Conservation (phyloP, 2,888 invertebrate species). For the Dorcus hopei region DNA sequence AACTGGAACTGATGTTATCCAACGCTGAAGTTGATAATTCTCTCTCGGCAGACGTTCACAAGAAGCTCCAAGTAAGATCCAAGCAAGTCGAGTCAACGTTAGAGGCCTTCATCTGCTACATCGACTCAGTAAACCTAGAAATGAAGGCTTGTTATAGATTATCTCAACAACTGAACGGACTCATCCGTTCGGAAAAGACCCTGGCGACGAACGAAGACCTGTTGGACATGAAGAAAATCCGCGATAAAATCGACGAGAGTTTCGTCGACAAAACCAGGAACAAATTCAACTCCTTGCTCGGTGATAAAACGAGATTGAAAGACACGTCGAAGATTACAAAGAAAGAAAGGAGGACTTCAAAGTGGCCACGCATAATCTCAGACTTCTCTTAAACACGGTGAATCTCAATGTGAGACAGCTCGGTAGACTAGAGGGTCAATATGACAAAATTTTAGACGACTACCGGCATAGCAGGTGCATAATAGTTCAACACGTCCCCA, state of each 20-base stretch:
- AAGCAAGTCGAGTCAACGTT: conserved; percentile 18
- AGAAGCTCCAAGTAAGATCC: conserved; percentile 15
- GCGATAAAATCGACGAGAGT: conserved; percentile 6
- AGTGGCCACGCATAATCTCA: conserved; percentile 42
- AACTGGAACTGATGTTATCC: conserved; percentile 22
- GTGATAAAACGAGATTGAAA: conserved; percentile 8
- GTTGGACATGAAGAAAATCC: conserved; percentile 19
- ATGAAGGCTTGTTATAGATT: conserved; percentile 23
- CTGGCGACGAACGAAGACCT: conserved; percentile 17
- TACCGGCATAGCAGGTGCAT: conserved; percentile 39
- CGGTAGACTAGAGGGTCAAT: conserved; percentile 39
- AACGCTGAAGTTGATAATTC: conserved; percentile 23
- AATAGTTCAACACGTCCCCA: conserved; percentile 36
- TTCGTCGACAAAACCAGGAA: conserved; percentile 7
- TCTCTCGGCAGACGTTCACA: conserved; percentile 18
- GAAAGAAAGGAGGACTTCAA: conserved; percentile 34
- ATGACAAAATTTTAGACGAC: conserved; percentile 34
- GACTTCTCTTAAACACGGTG: conserved; percentile 41
- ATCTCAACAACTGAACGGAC: conserved; percentile 21
- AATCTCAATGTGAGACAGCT: conserved; percentile 36
- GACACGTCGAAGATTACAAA: conserved; percentile 21
- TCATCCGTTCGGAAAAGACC: conserved; percentile 21
- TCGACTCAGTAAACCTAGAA: conserved; percentile 21
- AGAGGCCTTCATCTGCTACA: conserved; percentile 16
- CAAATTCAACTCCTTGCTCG: conserved; percentile 9